Conservation (phyloP, 2,888 invertebrate species). For the Parascotia fuliginaria region DNA sequence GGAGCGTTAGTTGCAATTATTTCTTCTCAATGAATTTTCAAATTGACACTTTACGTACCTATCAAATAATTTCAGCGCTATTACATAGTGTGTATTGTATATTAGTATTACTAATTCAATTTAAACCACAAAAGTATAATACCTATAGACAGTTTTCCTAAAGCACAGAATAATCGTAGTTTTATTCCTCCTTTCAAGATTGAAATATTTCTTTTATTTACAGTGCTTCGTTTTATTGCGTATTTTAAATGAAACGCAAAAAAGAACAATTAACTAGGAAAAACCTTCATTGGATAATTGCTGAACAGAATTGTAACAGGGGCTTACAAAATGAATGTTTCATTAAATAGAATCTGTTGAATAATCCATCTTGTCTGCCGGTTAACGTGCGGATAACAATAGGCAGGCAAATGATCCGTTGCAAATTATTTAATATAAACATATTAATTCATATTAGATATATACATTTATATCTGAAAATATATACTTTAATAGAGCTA, state of each 20-base stretch:
- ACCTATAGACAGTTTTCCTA: not conserved
- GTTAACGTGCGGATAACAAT: slow-evolving; percentile 1
- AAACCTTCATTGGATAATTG: not conserved
- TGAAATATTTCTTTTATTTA: not conserved
- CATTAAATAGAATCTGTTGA: not conserved
- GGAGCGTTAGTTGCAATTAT: no score
- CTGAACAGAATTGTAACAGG: not conserved
- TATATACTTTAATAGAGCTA: no score
- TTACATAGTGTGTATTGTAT: slow-evolving; percentile 5
- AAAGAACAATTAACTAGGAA: not conserved
- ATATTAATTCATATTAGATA: not conserved
- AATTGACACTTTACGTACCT: not conserved
- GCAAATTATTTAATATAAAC: slow-evolving; percentile 8
- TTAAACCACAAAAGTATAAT: not conserved
- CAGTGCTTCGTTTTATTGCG: not conserved
- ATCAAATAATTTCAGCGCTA: slow-evolving; percentile 26
- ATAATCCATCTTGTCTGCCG: slow-evolving; percentile 2
- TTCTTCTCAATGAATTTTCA: no score
- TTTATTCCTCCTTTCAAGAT: not conserved
- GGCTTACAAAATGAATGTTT: not conserved
- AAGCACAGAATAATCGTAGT: no score
- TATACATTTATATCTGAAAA: no score
- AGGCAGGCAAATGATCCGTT: slow-evolving; percentile 5
- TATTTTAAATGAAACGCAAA: not conserved
- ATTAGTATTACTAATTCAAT: slow-evolving; percentile 7